phyloP scores from a whole-genome alignment of 2,888 invertebrate species.

The Mongoloraphidia duomilia region DNA sequence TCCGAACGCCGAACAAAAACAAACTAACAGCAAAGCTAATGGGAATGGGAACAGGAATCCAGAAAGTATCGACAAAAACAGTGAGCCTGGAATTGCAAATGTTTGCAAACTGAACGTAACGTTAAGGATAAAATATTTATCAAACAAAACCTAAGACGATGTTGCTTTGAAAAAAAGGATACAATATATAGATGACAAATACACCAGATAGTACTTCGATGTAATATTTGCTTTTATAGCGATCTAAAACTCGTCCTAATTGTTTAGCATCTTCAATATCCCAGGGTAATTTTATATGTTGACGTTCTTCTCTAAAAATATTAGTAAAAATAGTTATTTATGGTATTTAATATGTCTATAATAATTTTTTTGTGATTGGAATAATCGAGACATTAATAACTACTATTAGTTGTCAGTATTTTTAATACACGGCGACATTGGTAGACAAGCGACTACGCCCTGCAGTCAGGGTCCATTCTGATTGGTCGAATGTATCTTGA shows the following conservation, averaged over 20 bases:
- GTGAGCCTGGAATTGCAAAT: slow-evolving; percentile 97
- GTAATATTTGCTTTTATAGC: slow-evolving; percentile 87
- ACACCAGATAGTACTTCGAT: slow-evolving; percentile 82
- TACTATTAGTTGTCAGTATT: not conserved
- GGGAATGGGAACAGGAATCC: slow-evolving; percentile 94
- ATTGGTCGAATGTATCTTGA: no score
- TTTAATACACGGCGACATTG: not conserved
- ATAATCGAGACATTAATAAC: no score
- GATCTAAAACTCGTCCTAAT: slow-evolving; percentile 76
- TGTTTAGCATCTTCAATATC: slow-evolving; percentile 93
- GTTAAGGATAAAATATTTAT: slow-evolving; percentile 24
- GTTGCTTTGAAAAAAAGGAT: slow-evolving; percentile 50
- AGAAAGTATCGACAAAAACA: slow-evolving; percentile 91
- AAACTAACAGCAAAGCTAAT: slow-evolving; percentile 73
- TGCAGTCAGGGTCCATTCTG: no score
- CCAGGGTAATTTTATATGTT: slow-evolving; percentile 77
- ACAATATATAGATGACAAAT: slow-evolving; percentile 90
- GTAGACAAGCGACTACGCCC: no score
- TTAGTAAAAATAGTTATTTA: slow-evolving; percentile 15
- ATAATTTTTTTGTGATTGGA: not conserved
- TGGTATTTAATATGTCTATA: not conserved
- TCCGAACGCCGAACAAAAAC: slow-evolving; percentile 89
- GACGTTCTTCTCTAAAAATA: slow-evolving; percentile 63
- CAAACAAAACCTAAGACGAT: not conserved
- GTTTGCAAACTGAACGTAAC: slow-evolving; percentile 70